Conservation (phyloP, 2,888 invertebrate species). For the Dryocosmus kuriphilus region DNA sequence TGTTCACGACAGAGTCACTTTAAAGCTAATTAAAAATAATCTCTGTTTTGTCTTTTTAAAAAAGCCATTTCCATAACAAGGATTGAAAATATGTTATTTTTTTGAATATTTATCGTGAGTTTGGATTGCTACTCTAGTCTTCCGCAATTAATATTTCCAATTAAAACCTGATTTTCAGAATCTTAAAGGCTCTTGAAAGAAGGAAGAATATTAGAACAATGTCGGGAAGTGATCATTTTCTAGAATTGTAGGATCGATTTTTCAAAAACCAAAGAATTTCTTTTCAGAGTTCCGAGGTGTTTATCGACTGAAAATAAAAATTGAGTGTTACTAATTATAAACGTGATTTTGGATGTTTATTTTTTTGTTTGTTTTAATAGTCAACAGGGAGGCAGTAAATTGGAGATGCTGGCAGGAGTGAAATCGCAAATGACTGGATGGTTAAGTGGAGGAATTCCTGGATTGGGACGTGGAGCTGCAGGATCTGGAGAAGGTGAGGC, state of each 20-base stretch:
- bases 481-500: conserved; percentile 78
- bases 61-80: neutral
- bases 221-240: neutral
- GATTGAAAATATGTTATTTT: neutral
- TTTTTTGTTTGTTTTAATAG: conserved; percentile 5
- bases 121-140: too few relatives aligned
- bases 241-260: too few relatives aligned
- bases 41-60: neutral
- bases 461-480: conserved; percentile 81
- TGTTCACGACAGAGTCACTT: neutral
- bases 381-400: conserved; percentile 80
- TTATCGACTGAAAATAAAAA: neutral
- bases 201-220: neutral
- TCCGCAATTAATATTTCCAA: too few relatives aligned
- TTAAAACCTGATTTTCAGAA: too few relatives aligned
- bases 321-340: neutral
- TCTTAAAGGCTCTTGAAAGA: neutral
- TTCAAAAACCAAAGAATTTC: too few relatives aligned
- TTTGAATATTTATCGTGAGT: neutral
- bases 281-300: neutral
- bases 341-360: neutral
- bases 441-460: conserved; percentile 89
- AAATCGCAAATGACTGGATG: conserved; percentile 91
- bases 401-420: conserved; percentile 92
- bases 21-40: neutral